Conservation (phyloP, 1,140 invertebrate genomes). For the Brachionus manjavacas region DNA sequence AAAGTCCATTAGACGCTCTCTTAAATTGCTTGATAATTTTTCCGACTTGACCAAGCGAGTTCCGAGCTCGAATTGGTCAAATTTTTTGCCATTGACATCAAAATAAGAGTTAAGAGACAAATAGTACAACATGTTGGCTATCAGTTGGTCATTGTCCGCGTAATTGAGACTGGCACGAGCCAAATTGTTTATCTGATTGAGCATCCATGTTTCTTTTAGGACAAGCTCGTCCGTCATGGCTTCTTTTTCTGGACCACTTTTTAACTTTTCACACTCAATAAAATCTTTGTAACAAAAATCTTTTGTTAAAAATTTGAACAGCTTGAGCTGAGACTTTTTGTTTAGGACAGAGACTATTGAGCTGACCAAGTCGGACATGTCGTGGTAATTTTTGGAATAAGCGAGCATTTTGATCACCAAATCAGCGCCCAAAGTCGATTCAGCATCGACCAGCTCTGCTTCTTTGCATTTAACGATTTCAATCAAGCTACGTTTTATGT, state of each 20-base stretch:
- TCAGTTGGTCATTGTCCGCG: neutral
- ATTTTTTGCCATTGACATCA: neutral
- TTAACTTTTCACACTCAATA: neutral
- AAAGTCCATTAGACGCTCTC: neutral
- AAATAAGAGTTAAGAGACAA: constrained; percentile 10
- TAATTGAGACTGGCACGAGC: neutral
- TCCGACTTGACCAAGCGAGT: neutral
- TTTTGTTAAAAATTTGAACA: constrained; percentile 1
- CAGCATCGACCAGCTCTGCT: neutral
- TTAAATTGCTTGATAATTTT: neutral
- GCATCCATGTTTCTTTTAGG: neutral
- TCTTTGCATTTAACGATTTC: neutral
- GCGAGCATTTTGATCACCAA: neutral
- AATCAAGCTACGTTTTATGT: neutral
- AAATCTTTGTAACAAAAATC: neutral
- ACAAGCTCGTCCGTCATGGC: neutral
- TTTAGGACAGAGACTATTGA: neutral
- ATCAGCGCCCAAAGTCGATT: constrained; percentile 10
- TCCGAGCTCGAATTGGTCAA: neutral
- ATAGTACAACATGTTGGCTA: neutral
- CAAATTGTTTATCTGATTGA: neutral
- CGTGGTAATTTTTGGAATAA: constrained; percentile 10
- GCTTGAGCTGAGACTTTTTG: neutral
- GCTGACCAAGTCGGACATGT: constrained; percentile 10
- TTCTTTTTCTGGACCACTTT: neutral